These are phyloP conservation scores for Rhamnusium bicolor DNA, from an alignment of 2,888 invertebrate species.

Conservation along the genomic window DNA sequence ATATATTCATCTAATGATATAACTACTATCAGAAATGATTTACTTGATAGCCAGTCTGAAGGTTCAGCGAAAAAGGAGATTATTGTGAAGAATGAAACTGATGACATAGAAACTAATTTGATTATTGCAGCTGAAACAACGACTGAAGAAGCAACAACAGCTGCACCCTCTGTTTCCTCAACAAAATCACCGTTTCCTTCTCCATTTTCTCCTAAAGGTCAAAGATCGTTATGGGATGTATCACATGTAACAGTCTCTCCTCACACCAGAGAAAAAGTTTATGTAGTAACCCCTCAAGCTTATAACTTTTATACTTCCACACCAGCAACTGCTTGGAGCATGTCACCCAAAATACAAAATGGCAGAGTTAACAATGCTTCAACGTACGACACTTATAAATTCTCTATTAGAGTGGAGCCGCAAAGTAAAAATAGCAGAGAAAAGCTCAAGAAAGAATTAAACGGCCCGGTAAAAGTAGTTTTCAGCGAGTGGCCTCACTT, in stretches of 20 bases:
- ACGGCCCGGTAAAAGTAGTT: constrained; percentile 64
- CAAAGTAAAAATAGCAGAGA: constrained; percentile 45
- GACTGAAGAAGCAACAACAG: constrained; percentile 41
- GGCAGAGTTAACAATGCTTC: constrained; percentile 51
- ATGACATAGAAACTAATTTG: constrained; percentile 64
- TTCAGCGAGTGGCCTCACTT: constrained; percentile 71
- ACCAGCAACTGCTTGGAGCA: constrained; percentile 62
- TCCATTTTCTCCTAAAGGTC: constrained; percentile 64
- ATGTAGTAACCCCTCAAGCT: constrained; percentile 86
- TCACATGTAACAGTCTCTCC: constrained; percentile 82
- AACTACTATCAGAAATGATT: constrained; percentile 46
- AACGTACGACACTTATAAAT: constrained; percentile 54
- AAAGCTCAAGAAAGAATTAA: constrained; percentile 43
- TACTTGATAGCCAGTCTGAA: constrained; percentile 60
- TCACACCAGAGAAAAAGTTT: constrained; percentile 85
- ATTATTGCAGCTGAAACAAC: constrained; percentile 53
- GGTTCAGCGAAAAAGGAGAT: constrained; percentile 61
- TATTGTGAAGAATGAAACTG: constrained; percentile 38
- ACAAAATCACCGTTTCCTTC: constrained; percentile 68
- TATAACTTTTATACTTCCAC: constrained; percentile 68
- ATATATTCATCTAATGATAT: constrained; percentile 43
- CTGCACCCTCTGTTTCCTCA: constrained; percentile 39
- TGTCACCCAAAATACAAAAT: constrained; percentile 65
- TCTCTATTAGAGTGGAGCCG: constrained; percentile 59
- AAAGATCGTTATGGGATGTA: constrained; percentile 76